These are phyloP conservation scores for Ridgeia piscesae DNA, from an alignment of 1,140 invertebrate genomes.

Conservation along the genomic window DNA sequence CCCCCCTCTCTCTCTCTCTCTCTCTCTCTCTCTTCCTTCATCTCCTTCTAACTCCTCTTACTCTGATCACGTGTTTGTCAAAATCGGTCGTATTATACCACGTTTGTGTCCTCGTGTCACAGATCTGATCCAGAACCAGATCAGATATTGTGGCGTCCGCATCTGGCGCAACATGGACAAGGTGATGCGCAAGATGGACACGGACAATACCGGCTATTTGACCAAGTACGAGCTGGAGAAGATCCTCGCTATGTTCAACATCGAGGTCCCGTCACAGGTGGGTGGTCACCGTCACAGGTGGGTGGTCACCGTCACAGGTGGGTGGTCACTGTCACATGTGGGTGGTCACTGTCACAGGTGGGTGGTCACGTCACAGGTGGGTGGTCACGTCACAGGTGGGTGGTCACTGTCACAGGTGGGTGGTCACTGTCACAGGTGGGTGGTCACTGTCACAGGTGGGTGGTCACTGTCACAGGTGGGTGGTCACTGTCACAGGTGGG, in stretches of 20 bases:
- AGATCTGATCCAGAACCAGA: slow-evolving; percentile 44
- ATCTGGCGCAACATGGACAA: slow-evolving; percentile 49
- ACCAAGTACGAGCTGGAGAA: slow-evolving; percentile 51
- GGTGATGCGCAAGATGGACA: slow-evolving; percentile 42
- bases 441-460: slow-evolving; percentile 47
- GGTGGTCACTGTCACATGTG: too few species aligned
- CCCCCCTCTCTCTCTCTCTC: too few species aligned
- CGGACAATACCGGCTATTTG: slow-evolving; percentile 39
- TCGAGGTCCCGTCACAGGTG: slow-evolving; percentile 48
- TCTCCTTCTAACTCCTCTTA: too few species aligned
- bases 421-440: slow-evolving; percentile 47
- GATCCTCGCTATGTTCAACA: slow-evolving; percentile 45
- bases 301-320: slow-evolving; percentile 49
- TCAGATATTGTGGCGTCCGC: slow-evolving; percentile 48
- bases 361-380: slow-evolving; percentile 45
- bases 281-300: too few species aligned
- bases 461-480: slow-evolving; percentile 47
- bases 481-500: slow-evolving; percentile 47
- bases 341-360: slow-evolving; percentile 48
- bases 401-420: too few species aligned
- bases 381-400: slow-evolving; percentile 45
- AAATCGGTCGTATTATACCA: neutral
- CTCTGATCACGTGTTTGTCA: too few species aligned
- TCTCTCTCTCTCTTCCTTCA: too few species aligned
- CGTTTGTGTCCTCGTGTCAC: neutral